phyloP scores from a whole-genome alignment of 2,113 vertebrate species.

The Ammodytes dubius region DNA sequence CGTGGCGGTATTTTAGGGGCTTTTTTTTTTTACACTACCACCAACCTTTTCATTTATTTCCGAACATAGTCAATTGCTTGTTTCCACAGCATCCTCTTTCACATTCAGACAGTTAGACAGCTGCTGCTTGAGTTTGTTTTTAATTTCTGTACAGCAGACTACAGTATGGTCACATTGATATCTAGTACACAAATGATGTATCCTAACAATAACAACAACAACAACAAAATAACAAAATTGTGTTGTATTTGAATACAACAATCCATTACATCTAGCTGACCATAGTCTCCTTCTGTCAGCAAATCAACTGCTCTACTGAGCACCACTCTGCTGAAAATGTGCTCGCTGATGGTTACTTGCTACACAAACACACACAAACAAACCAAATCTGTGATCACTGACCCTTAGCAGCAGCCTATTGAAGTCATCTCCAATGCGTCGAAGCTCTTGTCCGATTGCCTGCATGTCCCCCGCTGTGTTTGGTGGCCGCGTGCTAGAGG shows the following conservation, averaged over 20 bases:
- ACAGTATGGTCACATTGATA: too few relatives aligned
- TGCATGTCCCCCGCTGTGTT: constrained; percentile 83
- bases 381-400: constrained; percentile 49
- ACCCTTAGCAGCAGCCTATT: constrained; percentile 79
- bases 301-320: not conserved
- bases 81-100: not conserved
- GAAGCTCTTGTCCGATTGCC: constrained; percentile 89
- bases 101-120: not conserved
- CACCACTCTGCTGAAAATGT: constrained; percentile 3
- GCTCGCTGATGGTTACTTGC: not conserved
- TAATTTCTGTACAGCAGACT: not conserved
- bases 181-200: not conserved
- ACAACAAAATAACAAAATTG: not conserved
- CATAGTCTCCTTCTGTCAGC: not conserved
- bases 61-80: not conserved
- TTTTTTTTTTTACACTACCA: not conserved
- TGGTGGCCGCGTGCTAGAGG: constrained; percentile 45
- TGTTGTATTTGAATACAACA: not conserved
- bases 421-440: constrained; percentile 92
- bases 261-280: constrained; percentile 2
- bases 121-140: not conserved
- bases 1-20: not conserved
- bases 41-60: not conserved
- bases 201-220: not conserved
- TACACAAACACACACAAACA: not conserved